phyloP scores from a whole-genome alignment of 2,113 vertebrate genomes.

The Progne subis region DNA sequence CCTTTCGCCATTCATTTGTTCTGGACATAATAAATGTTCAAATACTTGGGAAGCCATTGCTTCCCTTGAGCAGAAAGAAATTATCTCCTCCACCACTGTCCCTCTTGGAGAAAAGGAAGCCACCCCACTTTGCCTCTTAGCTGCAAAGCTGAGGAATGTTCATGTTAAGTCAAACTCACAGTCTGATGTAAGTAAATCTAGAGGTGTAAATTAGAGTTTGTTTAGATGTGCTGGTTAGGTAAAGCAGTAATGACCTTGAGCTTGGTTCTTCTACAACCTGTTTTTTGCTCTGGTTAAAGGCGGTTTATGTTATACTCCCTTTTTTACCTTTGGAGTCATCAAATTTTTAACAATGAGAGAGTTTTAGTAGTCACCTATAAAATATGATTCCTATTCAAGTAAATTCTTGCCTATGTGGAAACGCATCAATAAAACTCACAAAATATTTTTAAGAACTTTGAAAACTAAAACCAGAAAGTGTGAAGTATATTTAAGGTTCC shows the following conservation, averaged over 20 bases:
- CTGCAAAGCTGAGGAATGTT: not conserved
- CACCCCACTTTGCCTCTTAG: not conserved
- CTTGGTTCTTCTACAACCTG: not conserved
- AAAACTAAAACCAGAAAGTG: not conserved
- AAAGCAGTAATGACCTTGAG: not conserved
- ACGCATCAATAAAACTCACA: not conserved
- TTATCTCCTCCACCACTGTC: not conserved
- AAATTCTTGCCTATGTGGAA: not conserved
- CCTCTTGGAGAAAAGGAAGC: not conserved
- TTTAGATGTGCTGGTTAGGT: not conserved
- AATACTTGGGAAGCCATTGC: not conserved
- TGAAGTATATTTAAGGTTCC: not conserved
- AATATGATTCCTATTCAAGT: not conserved
- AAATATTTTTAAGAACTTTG: not conserved
- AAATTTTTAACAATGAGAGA: not conserved
- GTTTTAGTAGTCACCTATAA: not conserved
- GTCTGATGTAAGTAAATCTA: not conserved
- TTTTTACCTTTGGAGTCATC: not conserved
- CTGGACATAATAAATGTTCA: fast-evolving
- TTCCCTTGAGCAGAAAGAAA: not conserved
- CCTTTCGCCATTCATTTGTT: not conserved
- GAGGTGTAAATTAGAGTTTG: not conserved
- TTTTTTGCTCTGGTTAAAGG: not conserved
- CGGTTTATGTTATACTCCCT: fast-evolving
- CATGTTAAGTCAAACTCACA: not conserved